Evolutionary conservation across 2,113 vertebrate species (phyloP), one percentile per base, ranked within the genome.

Genomic region (Gymnocephalus cernua): DNA sequence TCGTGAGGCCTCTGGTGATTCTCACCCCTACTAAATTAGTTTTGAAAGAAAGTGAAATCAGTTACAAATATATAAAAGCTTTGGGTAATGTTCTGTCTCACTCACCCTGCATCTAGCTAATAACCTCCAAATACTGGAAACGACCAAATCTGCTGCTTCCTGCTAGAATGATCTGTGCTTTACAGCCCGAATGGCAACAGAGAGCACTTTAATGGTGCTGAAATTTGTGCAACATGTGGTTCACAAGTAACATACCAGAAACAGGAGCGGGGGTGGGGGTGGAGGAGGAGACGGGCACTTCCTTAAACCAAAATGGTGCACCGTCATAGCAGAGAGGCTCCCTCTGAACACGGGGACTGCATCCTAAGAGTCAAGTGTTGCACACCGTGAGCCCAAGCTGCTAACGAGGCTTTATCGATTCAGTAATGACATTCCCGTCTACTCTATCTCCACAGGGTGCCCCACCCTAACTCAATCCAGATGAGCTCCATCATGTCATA

Each of bases 401-500:
- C 89, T 90, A 91, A 92, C 85, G 35, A 80, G 83, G 57, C 88
- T 94, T 94, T 94, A 95, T 95, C 90, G 85, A 89, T 94, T 94
- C 84, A 91, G 91, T 91, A 93, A 94, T 93, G 93, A 92, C 91
- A 94, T 94, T 94, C 89, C 82, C 61, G 68, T 95, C 91, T 88
- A 92, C 87, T 94, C 92, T 86, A 93, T 95, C 94, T 95, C 93
- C 85, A 91, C 93, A 94, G 93, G 93, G 94, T 93, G 93, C 95
- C 91, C 92, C 95, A 81, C 95, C 95, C 95, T 95, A 96, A 96
- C 93, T 93, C 90, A 70, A 95, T 95, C 95, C 95, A 95, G 94
- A 96, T 96, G 95, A 94, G 88, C 92, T 94, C 89, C 89, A 95
- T 93, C 93, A 95, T 94, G 94, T 96, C 95, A 96, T 95, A 95